Conservation (phyloP, 1,140 invertebrate species). For the Pogonomyrmex barbatus region DNA sequence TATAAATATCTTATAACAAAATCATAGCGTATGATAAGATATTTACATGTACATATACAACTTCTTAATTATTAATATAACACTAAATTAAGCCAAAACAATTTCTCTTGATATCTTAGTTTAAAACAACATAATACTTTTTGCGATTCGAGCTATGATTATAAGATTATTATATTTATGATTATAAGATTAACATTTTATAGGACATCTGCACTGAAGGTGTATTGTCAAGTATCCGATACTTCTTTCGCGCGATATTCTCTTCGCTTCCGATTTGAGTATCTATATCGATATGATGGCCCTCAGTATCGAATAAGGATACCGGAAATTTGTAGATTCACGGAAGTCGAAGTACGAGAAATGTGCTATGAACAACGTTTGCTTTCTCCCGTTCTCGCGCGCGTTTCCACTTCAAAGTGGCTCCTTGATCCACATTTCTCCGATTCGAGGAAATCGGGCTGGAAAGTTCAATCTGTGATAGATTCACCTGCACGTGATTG, state of each 20-base stretch:
- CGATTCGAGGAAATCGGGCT: conserved; percentile 34
- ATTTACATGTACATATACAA: background rate
- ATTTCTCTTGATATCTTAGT: background rate
- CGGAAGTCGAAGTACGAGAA: background rate
- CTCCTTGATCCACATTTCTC: conserved; percentile 54
- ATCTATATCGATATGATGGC: background rate
- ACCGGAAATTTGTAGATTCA: conserved; percentile 48
- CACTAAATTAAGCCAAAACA: background rate
- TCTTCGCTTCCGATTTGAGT: background rate
- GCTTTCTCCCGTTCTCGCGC: conserved; percentile 17
- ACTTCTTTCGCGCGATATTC: background rate
- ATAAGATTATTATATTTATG: background rate
- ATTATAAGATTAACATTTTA: conserved; percentile 9
- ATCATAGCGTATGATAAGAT: background rate
- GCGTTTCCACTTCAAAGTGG: conserved; percentile 29
- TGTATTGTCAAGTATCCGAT: background rate
- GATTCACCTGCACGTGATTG: conserved; percentile 66
- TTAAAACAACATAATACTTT: background rate
- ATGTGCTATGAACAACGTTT: conserved; percentile 49
- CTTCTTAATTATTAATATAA: background rate
- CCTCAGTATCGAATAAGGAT: conserved; percentile 34
- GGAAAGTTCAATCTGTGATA: conserved; percentile 69
- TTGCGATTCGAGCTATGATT: background rate
- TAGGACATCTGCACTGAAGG: background rate
- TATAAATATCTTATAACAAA: background rate